Conservation (phyloP, 1,140 invertebrate species). For the Trachelipus rathkii region DNA sequence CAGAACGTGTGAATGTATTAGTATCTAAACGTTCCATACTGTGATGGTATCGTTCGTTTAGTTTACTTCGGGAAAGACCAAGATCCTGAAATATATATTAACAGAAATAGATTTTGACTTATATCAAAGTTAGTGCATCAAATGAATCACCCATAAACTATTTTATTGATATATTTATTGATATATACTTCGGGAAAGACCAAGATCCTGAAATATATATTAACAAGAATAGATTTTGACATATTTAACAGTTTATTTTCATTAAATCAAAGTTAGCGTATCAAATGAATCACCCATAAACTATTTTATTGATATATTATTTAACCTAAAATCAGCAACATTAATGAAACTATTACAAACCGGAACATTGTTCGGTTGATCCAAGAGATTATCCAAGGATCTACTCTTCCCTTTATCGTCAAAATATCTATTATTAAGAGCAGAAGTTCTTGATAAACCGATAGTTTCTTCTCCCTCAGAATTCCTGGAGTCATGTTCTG, state of each 20-base stretch:
- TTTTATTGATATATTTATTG: too few relatives aligned
- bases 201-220: slow-evolving; percentile 47
- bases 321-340: too few relatives aligned
- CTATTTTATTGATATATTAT: too few relatives aligned
- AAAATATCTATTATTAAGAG: slow-evolving; percentile 82
- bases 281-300: too few relatives aligned
- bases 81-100: slow-evolving; percentile 40
- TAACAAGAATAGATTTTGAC: background rate
- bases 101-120: too few relatives aligned
- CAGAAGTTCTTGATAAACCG: slow-evolving; percentile 72
- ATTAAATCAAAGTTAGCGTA: too few relatives aligned
- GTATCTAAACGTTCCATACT: slow-evolving; percentile 28
- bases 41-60: slow-evolving; percentile 72
- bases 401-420: slow-evolving; percentile 67
- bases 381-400: slow-evolving; percentile 74
- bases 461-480: slow-evolving; percentile 44
- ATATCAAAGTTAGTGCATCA: too few relatives aligned
- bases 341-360: background rate
- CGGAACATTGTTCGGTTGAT: slow-evolving; percentile 47
- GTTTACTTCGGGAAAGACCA: slow-evolving; percentile 72
- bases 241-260: too few relatives aligned
- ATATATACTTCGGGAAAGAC: slow-evolving; percentile 76
- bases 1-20: background rate
- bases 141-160: too few relatives aligned
- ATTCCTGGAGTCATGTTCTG: slow-evolving; percentile 32